These are phyloP conservation scores for Metalampra italica DNA, from an alignment of 2,888 invertebrate genomes.

Conservation along the genomic window DNA sequence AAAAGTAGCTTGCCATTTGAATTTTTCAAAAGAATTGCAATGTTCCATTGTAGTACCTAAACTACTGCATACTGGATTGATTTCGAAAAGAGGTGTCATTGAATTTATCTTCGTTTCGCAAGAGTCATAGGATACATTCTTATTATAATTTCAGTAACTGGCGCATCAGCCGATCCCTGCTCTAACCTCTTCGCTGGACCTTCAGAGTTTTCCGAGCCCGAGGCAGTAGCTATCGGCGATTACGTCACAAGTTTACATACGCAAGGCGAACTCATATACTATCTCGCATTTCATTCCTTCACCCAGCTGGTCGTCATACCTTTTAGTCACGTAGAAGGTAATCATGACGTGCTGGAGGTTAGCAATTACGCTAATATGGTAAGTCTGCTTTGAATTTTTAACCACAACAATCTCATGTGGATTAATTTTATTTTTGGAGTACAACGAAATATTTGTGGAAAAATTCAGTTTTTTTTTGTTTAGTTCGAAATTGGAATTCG, in stretches of 20 bases:
- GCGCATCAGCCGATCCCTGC: slow-evolving; percentile 66
- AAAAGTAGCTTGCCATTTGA: too few species aligned
- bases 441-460: background rate
- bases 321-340: slow-evolving; percentile 52
- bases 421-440: background rate
- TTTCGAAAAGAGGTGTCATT: too few species aligned
- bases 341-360: slow-evolving; percentile 25
- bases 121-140: too few species aligned
- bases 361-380: slow-evolving; percentile 63
- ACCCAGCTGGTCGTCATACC: slow-evolving; percentile 75
- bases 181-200: slow-evolving; percentile 73
- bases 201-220: slow-evolving; percentile 74
- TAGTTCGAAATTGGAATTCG: slow-evolving; percentile 57
- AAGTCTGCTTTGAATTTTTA: slow-evolving; percentile 13
- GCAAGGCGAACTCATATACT: slow-evolving; percentile 54
- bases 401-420: background rate
- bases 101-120: too few species aligned
- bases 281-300: slow-evolving; percentile 78
- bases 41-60: too few species aligned
- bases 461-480: slow-evolving; percentile 17
- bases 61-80: too few species aligned
- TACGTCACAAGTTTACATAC: slow-evolving; percentile 41
- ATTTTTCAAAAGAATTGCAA: too few species aligned
- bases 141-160: slow-evolving; percentile 40
- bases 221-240: slow-evolving; percentile 56